phyloP scores from a whole-genome alignment of 2,797 vertebrate species.

The Pseudochirops corinnae region DNA sequence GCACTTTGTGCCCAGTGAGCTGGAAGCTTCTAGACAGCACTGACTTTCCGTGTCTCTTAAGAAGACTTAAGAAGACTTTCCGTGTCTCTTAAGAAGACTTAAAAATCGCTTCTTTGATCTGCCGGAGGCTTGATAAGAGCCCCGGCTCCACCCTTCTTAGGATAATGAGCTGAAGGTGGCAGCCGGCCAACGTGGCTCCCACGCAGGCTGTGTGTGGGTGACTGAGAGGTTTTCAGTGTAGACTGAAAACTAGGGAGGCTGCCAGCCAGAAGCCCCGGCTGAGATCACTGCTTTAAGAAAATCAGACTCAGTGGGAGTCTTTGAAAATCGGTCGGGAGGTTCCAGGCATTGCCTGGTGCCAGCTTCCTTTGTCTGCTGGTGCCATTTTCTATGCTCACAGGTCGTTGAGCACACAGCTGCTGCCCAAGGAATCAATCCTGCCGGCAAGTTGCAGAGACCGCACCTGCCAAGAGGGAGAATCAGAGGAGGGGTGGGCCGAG shows the following conservation, averaged over 20 bases:
- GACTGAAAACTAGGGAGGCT: slow-evolving; percentile 31
- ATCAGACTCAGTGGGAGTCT: neutral
- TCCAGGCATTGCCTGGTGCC: slow-evolving; percentile 25
- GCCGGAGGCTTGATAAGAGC: slow-evolving; percentile 52
- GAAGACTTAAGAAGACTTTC: too few relatives aligned
- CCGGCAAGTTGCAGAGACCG: neutral
- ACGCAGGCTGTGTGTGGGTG: neutral
- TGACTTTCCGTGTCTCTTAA: slow-evolving; percentile 15
- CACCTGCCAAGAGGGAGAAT: neutral
- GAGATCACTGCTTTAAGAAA: neutral
- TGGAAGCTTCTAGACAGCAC: neutral
- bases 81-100: too few relatives aligned
- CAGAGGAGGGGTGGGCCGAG: neutral
- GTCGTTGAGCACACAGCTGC: slow-evolving; percentile 24
- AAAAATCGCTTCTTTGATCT: slow-evolving; percentile 57
- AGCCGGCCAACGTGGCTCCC: slow-evolving; percentile 47
- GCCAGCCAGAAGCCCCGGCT: slow-evolving; percentile 36
- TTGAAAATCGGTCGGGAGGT: neutral
- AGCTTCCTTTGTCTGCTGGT: slow-evolving; percentile 36
- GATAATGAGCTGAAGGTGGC: slow-evolving; percentile 53
- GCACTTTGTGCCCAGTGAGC: neutral
- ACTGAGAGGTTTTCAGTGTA: slow-evolving; percentile 4
- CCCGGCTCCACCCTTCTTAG: slow-evolving; percentile 56
- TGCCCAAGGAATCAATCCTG: slow-evolving; percentile 33
- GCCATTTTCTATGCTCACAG: neutral